Percentiles rank a stretch among this genome's conserved stretches.
These are phyloP conservation scores for Corydoras maculifer DNA, from an alignment of 2,113 vertebrate genomes.

Conservation along the genomic window DNA sequence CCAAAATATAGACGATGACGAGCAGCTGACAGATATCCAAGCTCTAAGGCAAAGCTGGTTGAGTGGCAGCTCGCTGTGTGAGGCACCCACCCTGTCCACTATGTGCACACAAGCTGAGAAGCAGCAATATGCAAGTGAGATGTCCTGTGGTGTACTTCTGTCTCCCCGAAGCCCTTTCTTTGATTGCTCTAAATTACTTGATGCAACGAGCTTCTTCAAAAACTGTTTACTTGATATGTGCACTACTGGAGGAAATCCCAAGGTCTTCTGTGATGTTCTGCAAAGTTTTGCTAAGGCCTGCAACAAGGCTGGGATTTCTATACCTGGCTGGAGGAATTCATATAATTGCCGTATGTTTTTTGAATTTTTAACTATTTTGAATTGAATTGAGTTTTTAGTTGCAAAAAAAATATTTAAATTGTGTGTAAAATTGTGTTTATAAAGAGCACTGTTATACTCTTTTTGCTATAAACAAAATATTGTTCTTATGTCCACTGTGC, in stretches of 20 bases:
- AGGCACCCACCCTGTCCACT: slow-evolving; percentile 41
- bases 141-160: slow-evolving; percentile 66
- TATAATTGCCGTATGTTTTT: slow-evolving; percentile 69
- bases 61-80: slow-evolving; percentile 53
- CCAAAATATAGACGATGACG: slow-evolving; percentile 58
- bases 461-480: no score
- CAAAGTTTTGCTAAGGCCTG: slow-evolving; percentile 62
- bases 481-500: no score
- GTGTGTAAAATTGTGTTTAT: no score
- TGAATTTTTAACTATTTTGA: not conserved
- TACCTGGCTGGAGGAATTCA: slow-evolving; percentile 67
- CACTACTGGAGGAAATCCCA: slow-evolving; percentile 49
- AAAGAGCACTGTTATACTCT: no score
- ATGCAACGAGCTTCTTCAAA: slow-evolving; percentile 62
- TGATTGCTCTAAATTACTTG: slow-evolving; percentile 57
- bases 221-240: slow-evolving; percentile 71
- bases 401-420: no score
- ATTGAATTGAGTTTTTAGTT: no score
- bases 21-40: slow-evolving; percentile 53
- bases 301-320: slow-evolving; percentile 56
- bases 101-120: slow-evolving; percentile 55
- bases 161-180: slow-evolving; percentile 62
- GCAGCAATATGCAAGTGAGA: slow-evolving; percentile 53
- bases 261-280: slow-evolving; percentile 61
- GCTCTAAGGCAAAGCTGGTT: slow-evolving; percentile 64